These are phyloP conservation scores for Microdon myrmicae DNA, from an alignment of 2,888 invertebrate genomes.

Conservation along the genomic window DNA sequence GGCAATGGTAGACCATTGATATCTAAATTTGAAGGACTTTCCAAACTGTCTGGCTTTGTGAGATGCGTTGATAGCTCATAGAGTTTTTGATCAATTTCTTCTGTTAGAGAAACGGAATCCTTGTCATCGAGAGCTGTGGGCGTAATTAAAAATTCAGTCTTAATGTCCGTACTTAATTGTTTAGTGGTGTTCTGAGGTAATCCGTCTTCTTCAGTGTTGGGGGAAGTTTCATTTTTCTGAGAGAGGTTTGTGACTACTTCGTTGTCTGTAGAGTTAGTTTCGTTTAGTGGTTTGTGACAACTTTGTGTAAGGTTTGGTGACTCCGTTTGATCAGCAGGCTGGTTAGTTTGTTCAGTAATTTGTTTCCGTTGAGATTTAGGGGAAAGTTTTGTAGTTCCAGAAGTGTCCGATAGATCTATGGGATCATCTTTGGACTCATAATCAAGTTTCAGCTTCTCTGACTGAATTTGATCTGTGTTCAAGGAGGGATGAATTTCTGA, in stretches of 20 bases:
- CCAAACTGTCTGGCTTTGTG: constrained; percentile 1
- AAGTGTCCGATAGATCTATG: not conserved
- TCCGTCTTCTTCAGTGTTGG: constrained; percentile 2
- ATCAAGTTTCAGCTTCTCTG: too few relatives aligned
- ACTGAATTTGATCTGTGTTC: too few relatives aligned
- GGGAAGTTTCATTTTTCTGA: constrained; percentile 2
- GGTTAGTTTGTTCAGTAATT: not conserved
- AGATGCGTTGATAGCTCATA: constrained; percentile 32
- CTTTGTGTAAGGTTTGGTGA: not conserved
- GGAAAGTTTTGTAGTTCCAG: not conserved
- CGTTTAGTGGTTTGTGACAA: not conserved
- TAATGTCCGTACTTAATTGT: constrained; percentile 12
- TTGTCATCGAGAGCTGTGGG: not conserved
- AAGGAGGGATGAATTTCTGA: too few relatives aligned
- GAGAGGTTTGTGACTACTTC: constrained; percentile 7
- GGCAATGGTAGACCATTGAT: constrained; percentile 60
- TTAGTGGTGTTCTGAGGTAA: not conserved
- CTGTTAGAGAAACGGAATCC: constrained; percentile 28
- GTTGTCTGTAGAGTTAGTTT: not conserved
- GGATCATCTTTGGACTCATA: too few relatives aligned
- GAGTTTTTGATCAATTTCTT: constrained; percentile 37
- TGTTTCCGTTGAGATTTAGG: not conserved
- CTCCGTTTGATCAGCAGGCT: not conserved
- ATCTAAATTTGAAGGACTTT: constrained; percentile 1
- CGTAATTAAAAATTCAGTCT: constrained; percentile 33